Conservation (phyloP, 2,888 invertebrate genomes). For the Thelaira solivaga region DNA sequence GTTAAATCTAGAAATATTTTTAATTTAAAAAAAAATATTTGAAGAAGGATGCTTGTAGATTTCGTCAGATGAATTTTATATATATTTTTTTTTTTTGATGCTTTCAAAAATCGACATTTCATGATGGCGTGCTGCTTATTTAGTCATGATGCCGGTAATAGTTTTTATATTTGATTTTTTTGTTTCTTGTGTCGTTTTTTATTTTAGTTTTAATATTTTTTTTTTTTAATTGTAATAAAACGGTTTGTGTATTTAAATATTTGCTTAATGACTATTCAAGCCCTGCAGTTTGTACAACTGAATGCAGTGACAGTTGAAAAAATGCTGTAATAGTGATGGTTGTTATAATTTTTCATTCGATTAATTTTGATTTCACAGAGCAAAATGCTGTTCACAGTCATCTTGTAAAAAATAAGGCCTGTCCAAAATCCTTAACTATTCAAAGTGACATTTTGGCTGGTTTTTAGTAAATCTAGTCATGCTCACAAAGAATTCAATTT, state of each 20-base stretch:
- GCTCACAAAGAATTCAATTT: too few relatives aligned
- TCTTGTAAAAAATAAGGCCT: too few relatives aligned
- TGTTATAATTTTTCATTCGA: too few relatives aligned
- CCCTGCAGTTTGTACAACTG: background rate
- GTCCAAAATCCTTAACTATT: too few relatives aligned
- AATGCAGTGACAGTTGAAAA: too few relatives aligned
- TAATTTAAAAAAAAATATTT: background rate
- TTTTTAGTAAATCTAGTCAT: too few relatives aligned
- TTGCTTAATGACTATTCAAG: background rate
- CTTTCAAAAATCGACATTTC: constrained; percentile 51
- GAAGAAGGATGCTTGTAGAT: background rate
- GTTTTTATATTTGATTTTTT: constrained; percentile 33
- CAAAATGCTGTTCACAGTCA: too few relatives aligned
- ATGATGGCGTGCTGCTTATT: constrained; percentile 66
- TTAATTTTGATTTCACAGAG: too few relatives aligned
- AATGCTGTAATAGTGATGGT: too few relatives aligned
- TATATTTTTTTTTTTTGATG: too few relatives aligned
- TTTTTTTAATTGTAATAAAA: too few relatives aligned
- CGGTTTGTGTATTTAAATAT: background rate
- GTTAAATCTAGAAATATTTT: background rate
- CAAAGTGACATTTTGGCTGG: too few relatives aligned
- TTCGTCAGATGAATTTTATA: constrained; percentile 52
- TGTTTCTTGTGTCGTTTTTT: background rate
- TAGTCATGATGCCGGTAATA: constrained; percentile 66
- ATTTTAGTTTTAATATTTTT: background rate